Evolutionary conservation across 2,113 vertebrate species (phyloP).

Genomic region (Chiloscyllium plagiosum): DNA sequence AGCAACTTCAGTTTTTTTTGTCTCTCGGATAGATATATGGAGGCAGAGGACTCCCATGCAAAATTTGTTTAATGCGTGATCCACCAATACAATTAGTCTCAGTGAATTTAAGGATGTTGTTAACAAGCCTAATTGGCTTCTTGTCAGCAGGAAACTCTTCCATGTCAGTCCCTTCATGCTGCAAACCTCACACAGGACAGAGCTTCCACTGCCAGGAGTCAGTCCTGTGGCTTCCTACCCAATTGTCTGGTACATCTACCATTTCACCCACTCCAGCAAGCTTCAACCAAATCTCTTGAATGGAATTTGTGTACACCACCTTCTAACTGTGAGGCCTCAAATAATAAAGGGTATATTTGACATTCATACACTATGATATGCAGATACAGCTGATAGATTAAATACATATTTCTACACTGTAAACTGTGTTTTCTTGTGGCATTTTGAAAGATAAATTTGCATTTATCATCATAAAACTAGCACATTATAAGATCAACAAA

Average conservation of each 20-base stretch:
- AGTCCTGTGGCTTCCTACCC: neutral
- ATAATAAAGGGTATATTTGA: neutral
- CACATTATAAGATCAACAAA: constrained; percentile 1
- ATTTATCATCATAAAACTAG: neutral
- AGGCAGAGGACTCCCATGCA: too few relatives aligned
- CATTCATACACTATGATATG: neutral
- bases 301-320: neutral
- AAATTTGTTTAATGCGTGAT: neutral
- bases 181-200: neutral
- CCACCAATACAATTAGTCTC: neutral
- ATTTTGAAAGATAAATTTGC: neutral
- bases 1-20: too few relatives aligned
- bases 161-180: neutral
- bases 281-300: neutral
- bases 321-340: neutral
- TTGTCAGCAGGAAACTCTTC: neutral
- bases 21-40: too few relatives aligned
- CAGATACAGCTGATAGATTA: neutral
- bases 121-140: neutral
- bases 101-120: neutral
- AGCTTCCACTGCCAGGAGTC: neutral
- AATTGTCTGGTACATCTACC: neutral
- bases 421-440: neutral
- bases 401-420: neutral
- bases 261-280: neutral